A percentile compares a stretch with the other conserved stretches of the same genome.
Evolutionary conservation across 2,888 invertebrate species (phyloP).

Genomic region (Iphiclides podalirius): DNA sequence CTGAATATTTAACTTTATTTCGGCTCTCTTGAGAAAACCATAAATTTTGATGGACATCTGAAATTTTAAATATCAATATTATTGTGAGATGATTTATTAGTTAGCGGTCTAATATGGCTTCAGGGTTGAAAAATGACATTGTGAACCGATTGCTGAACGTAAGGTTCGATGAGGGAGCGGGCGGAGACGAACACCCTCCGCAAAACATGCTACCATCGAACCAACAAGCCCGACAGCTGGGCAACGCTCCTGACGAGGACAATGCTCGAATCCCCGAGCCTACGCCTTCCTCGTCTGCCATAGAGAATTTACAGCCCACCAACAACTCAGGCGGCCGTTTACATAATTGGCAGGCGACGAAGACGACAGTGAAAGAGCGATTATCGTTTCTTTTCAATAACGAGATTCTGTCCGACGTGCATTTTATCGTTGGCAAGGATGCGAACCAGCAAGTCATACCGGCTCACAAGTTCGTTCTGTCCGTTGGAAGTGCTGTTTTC

Average conservation of each 20-base stretch:
- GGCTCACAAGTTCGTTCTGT: constrained; percentile 89
- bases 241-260: constrained; percentile 56
- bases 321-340: constrained; percentile 69
- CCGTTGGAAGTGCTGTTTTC: constrained; percentile 91
- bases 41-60: constrained; percentile 17
- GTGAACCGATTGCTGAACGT: constrained; percentile 61
- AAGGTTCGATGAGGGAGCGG: constrained; percentile 54
- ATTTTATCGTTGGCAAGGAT: constrained; percentile 88
- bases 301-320: constrained; percentile 63
- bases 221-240: constrained; percentile 56
- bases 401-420: constrained; percentile 83
- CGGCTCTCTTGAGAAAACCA: not conserved
- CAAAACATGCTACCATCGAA: constrained; percentile 78
- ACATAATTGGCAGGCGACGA: constrained; percentile 87
- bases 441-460: constrained; percentile 85
- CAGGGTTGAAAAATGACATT: constrained; percentile 67
- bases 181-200: constrained; percentile 62
- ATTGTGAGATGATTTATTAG: constrained; percentile 45
- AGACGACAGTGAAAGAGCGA: constrained; percentile 87
- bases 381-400: constrained; percentile 82
- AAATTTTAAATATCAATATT: constrained; percentile 21
- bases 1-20: not conserved
- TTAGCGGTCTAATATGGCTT: constrained; percentile 56
- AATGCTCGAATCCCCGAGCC: constrained; percentile 50
- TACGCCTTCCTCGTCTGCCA: constrained; percentile 49